phyloP scores from a whole-genome alignment of 2,888 invertebrate genomes.

The Reticulitermes lucifugus region DNA sequence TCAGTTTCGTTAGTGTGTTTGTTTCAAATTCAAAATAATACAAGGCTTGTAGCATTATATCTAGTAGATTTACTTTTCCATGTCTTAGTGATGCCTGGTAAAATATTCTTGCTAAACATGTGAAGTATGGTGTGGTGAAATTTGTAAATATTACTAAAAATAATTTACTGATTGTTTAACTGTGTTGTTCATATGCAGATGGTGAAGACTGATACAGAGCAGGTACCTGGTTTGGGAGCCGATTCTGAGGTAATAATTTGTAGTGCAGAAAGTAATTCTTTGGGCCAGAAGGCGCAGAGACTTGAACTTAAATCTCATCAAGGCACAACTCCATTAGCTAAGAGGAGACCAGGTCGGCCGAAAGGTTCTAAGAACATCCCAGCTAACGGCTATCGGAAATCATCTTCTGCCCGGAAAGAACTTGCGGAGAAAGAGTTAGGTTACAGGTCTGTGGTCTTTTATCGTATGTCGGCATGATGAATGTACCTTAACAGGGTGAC shows the following conservation, averaged over 20 bases:
- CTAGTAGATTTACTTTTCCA: no score
- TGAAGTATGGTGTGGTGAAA: no score
- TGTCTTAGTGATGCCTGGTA: no score
- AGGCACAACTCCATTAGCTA: neutral
- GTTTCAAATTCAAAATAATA: no score
- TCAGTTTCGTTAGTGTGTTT: no score
- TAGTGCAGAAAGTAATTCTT: slow-evolving; percentile 12
- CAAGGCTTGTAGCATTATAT: no score
- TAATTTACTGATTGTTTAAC: no score
- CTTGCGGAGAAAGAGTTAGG: slow-evolving; percentile 49
- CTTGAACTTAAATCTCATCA: neutral
- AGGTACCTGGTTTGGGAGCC: neutral
- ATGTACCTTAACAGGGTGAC: no score
- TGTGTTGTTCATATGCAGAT: neutral
- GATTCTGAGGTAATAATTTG: slow-evolving; percentile 5
- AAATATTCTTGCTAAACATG: no score
- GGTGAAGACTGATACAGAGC: slow-evolving; percentile 37
- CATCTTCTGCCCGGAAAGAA: neutral
- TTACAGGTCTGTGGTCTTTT: slow-evolving; percentile 48
- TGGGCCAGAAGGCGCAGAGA: neutral
- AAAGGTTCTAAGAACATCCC: slow-evolving; percentile 52
- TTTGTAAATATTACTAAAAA: no score
- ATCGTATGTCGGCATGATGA: neutral
- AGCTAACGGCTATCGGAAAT: slow-evolving; percentile 14
- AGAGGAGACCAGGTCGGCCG: slow-evolving; percentile 53